Base-by-base conservation (phyloP, 2,797 vertebrate genomes). In the Paratrypauchen microcephalus region DNA sequence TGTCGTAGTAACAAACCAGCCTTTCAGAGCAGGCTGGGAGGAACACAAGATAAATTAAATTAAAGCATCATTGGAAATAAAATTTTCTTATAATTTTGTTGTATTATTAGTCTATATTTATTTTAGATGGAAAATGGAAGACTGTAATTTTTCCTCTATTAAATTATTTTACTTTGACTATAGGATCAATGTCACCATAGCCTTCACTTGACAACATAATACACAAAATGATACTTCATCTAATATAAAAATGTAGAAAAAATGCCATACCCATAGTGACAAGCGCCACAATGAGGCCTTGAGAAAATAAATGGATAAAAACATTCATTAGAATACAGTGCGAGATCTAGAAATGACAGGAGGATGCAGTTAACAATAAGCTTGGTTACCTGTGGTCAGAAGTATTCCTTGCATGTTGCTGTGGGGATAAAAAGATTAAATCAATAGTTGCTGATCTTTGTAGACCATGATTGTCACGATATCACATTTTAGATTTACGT, bases 1-100 rank as follows among this genome's bases (percentile, higher is more conserved):
- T 94, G 71, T 92, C 88, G 48, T 92, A 94, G 86, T 94, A 94
- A 72, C 95, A 95, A 41, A 91, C 84, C 69, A 95, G 82, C 65
- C 87, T 88, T 54, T 69, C 70, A 48, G 89, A 74, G 41, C 83
- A 85, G 4, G 83, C 94, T 95, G 50, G 57, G 21, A 76, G 19
- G 52, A 39, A 12, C 58, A 61, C 8, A 21, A n/a, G 28, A 32
- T 2, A 26, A 2, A 55, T 59, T 7, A 58, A 26, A 58, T 6
- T 16, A 16, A 26, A 28, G 18, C 5, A 1, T 24, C 12, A 4
- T 24, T 6, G 4, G 1, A 16, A 32, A 59, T 52, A 18, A 50
- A 2, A 2, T 19, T 52, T 52, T 52, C 6, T 16, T 1, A 52
- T 52, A 4, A 6, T 32, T 15, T 47, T 16, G 45, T 5, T 47